Conservation (phyloP, 2,888 invertebrate genomes). For the Brachyopa scutellaris region DNA sequence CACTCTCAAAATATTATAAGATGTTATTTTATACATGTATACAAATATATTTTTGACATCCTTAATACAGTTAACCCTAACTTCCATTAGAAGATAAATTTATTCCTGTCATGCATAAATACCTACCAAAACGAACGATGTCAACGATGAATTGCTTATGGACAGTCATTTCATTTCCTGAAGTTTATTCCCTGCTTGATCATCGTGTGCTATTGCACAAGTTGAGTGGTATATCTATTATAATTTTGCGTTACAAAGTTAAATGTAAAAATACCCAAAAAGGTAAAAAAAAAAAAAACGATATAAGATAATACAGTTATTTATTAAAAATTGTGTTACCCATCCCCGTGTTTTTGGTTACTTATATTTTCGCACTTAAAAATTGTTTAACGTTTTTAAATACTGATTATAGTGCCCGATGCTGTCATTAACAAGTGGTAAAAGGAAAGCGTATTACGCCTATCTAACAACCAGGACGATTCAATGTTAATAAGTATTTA, state of each 20-base stretch:
- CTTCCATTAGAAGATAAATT: slow-evolving; percentile 73
- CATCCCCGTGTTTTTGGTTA: slow-evolving; percentile 14
- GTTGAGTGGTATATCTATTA: slow-evolving; percentile 12
- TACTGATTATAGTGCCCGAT: slow-evolving; percentile 86
- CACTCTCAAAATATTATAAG: not conserved
- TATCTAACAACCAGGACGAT: slow-evolving; percentile 48
- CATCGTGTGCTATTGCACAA: slow-evolving; percentile 35
- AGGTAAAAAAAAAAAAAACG: slow-evolving; percentile 19
- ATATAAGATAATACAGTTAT: slow-evolving; percentile 3
- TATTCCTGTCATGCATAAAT: slow-evolving; percentile 23
- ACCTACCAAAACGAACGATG: slow-evolving; percentile 30
- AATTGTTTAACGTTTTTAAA: slow-evolving; percentile 42
- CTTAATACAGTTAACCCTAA: slow-evolving; percentile 74
- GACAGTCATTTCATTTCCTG: slow-evolving; percentile 37
- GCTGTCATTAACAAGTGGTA: slow-evolving; percentile 87
- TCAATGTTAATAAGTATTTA: slow-evolving; percentile 62
- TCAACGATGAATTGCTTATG: slow-evolving; percentile 30
- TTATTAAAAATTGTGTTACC: slow-evolving; percentile 6
- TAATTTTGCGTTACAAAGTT: slow-evolving; percentile 13
- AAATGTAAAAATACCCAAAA: slow-evolving; percentile 13
- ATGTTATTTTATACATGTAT: not conserved
- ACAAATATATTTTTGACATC: slow-evolving; percentile 41
- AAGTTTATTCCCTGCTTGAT: slow-evolving; percentile 20
- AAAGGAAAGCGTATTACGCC: slow-evolving; percentile 53
- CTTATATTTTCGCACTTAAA: not conserved